These are phyloP conservation scores for Seriola dumerili DNA, from an alignment of 2,113 vertebrate genomes.

Conservation along the genomic window DNA sequence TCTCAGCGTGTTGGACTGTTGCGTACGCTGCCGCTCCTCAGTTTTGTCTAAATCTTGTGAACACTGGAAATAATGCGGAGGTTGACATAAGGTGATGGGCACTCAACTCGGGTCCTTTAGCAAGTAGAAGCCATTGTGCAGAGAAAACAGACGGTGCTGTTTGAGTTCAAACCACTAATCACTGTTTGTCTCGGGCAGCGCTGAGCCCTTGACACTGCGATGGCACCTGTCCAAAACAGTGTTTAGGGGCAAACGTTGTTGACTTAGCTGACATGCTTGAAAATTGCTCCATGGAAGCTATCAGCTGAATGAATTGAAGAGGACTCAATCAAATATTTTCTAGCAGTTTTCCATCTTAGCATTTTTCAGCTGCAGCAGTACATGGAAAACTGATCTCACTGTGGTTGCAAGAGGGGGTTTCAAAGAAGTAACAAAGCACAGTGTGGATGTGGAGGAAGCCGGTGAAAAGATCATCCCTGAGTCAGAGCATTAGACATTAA, in stretches of 20 bases:
- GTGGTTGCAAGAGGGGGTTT: background rate
- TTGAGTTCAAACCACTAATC: slow-evolving; percentile 59
- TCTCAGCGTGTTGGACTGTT: background rate
- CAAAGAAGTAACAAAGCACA: background rate
- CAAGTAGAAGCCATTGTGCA: background rate
- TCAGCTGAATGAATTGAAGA: slow-evolving; percentile 22
- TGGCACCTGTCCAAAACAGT: slow-evolving; percentile 25
- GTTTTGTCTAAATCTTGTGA: slow-evolving; percentile 6
- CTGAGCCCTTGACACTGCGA: slow-evolving; percentile 24
- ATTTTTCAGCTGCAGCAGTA: background rate
- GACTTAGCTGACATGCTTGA: background rate
- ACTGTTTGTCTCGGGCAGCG: slow-evolving; percentile 29
- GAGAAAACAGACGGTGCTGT: slow-evolving; percentile 30
- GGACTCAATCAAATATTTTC: background rate
- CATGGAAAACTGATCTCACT: background rate
- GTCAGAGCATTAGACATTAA: background rate
- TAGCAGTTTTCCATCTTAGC: background rate
- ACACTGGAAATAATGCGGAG: slow-evolving; percentile 8
- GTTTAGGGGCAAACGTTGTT: slow-evolving; percentile 13
- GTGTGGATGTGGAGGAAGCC: background rate
- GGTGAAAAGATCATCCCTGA: no score
- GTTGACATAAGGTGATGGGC: slow-evolving; percentile 5
- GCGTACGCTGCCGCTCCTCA: background rate
- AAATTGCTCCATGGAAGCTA: slow-evolving; percentile 25
- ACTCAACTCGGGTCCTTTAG: background rate